phyloP scores from a whole-genome alignment of 2,113 vertebrate species.

The Falcunculus frontatus region DNA sequence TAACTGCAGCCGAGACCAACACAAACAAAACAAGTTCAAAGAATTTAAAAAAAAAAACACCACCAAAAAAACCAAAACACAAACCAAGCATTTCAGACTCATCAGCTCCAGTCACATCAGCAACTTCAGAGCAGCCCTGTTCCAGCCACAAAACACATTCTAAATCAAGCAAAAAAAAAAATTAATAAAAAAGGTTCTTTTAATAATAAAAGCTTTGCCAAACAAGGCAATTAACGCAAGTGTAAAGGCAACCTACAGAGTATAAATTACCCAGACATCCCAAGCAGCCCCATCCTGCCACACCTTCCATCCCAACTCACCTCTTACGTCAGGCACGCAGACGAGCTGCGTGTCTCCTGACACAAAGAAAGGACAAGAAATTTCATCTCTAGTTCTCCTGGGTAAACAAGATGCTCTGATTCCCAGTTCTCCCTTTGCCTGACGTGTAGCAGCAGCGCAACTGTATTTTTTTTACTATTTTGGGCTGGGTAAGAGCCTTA shows the following conservation, averaged over 20 bases:
- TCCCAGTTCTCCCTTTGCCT: not conserved
- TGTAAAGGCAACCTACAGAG: not conserved
- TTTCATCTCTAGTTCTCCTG: not conserved
- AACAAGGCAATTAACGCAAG: not conserved
- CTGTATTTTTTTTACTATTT: not conserved
- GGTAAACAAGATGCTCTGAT: not conserved
- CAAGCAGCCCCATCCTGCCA: conserved; percentile 15
- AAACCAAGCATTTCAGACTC: not conserved
- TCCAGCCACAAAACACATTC: not conserved
- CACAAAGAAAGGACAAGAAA: not conserved
- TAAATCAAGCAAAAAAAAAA: not conserved
- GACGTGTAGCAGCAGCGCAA: not conserved
- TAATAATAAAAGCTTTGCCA: not conserved
- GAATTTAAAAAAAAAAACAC: not conserved
- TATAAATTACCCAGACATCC: not conserved
- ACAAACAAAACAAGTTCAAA: not conserved
- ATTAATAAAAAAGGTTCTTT: not conserved
- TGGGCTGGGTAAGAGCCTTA: not conserved
- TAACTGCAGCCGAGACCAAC: not conserved
- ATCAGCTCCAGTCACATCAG: not conserved
- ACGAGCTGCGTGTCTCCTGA: accelerated
- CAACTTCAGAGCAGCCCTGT: not conserved
- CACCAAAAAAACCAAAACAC: not conserved
- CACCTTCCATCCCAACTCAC: not conserved
- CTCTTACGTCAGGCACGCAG: not conserved